Percentiles rank a stretch among this genome's conserved stretches.
phyloP scores from a whole-genome alignment of 2,797 vertebrate species.

The Karalla daura region DNA sequence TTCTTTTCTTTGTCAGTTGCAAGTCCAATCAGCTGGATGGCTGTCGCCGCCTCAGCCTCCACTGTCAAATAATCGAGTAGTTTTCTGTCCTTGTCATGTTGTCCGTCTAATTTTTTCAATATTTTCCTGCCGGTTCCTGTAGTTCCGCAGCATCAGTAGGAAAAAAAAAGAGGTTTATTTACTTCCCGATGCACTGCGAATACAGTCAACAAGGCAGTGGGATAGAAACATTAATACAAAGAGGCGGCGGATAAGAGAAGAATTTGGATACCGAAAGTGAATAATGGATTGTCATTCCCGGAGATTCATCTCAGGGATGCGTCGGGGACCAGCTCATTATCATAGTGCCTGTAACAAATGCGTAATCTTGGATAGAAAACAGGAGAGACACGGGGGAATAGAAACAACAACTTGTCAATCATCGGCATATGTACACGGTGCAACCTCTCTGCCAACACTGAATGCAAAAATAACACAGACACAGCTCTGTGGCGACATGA shows the following conservation, averaged over 20 bases:
- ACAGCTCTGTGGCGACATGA: conserved; percentile 15
- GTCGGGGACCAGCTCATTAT: conserved; percentile 4
- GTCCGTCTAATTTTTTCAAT: not conserved
- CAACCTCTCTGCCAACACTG: not conserved
- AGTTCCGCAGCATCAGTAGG: not conserved
- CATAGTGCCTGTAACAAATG: conserved; percentile 16
- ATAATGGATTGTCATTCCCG: not conserved
- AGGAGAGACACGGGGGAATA: not conserved
- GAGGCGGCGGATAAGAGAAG: conserved; percentile 15
- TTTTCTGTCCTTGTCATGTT: not conserved
- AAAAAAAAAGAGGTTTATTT: not conserved
- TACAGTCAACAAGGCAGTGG: conserved; percentile 3
- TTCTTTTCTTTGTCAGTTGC: not conserved
- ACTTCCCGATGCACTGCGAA: conserved; percentile 11
- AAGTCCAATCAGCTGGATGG: not conserved
- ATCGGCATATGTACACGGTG: not conserved
- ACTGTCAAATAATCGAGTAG: not conserved
- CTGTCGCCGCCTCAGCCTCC: not conserved
- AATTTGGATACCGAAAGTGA: conserved; percentile 15
- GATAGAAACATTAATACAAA: conserved; percentile 20
- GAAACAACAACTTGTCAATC: conserved; percentile 26
- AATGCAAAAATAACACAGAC: conserved; percentile 44
- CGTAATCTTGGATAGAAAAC: conserved; percentile 6
- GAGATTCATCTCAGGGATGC: conserved; percentile 1
- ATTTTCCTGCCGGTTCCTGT: not conserved